phyloP scores from a whole-genome alignment of 2,797 vertebrate species.

The Cyclopterus lumpus region DNA sequence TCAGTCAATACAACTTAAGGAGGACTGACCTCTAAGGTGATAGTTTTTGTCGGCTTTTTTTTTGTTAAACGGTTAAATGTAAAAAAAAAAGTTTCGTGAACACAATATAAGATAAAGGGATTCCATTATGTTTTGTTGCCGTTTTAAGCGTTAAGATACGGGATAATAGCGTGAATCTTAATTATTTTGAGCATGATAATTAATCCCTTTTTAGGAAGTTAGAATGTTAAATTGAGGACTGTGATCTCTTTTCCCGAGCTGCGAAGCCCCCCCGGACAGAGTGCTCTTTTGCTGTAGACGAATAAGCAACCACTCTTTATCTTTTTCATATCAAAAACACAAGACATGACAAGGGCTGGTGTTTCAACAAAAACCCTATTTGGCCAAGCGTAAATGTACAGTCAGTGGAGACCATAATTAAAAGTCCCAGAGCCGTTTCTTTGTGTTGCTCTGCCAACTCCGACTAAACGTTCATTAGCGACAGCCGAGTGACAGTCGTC shows the following conservation, averaged over 20 bases:
- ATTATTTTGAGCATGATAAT: not conserved
- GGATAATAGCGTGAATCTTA: not conserved
- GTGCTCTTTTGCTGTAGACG: not conserved
- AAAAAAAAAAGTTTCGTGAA: not conserved
- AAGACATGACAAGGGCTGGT: not conserved
- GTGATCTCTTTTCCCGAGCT: too few relatives aligned
- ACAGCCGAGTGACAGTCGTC: slow-evolving; percentile 17
- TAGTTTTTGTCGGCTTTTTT: too few relatives aligned
- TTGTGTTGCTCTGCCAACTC: slow-evolving; percentile 1
- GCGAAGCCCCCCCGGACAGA: not conserved
- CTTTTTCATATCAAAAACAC: not conserved
- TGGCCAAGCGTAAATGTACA: not conserved
- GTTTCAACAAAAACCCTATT: not conserved
- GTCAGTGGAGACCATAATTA: not conserved
- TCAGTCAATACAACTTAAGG: too few relatives aligned
- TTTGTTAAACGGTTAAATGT: too few relatives aligned
- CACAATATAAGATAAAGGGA: not conserved
- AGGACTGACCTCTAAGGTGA: too few relatives aligned
- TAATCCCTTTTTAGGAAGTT: not conserved
- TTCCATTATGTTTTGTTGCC: not conserved
- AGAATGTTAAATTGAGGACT: not conserved
- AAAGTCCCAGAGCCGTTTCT: not conserved
- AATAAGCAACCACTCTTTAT: not conserved
- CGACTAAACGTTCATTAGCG: slow-evolving; percentile 21
- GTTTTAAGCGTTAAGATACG: not conserved